These are phyloP conservation scores for Petrocephalus schoutedeni DNA, from an alignment of 2,797 vertebrate genomes.

Conservation along the genomic window DNA sequence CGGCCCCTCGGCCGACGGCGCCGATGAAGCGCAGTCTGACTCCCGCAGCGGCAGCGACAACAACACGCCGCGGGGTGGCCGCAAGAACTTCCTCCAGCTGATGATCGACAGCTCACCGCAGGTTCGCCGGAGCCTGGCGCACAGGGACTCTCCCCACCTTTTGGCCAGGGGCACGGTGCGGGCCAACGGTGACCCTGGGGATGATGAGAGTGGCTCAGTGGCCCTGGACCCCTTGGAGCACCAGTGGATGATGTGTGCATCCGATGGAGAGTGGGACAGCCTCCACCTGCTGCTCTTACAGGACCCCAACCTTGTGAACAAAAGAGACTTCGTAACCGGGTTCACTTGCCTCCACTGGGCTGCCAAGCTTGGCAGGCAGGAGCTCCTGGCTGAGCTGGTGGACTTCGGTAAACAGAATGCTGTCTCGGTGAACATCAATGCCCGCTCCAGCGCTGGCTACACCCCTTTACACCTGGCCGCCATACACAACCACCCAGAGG, in stretches of 20 bases:
- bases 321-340: conserved; percentile 84
- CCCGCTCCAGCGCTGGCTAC: conserved; percentile 74
- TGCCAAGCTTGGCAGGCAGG: conserved; percentile 78
- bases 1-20: conserved; percentile 58
- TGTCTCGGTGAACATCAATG: conserved; percentile 70
- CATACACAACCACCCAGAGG: conserved; percentile 83
- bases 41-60: conserved; percentile 32
- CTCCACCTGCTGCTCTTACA: conserved; percentile 62
- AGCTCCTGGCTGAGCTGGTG: conserved; percentile 75
- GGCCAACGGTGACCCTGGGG: conserved; percentile 59
- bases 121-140: conserved; percentile 51
- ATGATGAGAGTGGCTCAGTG: conserved; percentile 73
- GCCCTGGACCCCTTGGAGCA: conserved; percentile 83
- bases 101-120: conserved; percentile 69
- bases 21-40: conserved; percentile 42
- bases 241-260: conserved; percentile 87
- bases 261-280: conserved; percentile 74
- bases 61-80: conserved; percentile 49
- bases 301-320: conserved; percentile 71
- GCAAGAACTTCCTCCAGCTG: conserved; percentile 54
- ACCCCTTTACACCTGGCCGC: conserved; percentile 85
- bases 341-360: conserved; percentile 94
- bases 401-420: conserved; percentile 67
- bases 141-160: conserved; percentile 24
- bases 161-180: conserved; percentile 47